These are phyloP conservation scores for Emydocephalus ijimae DNA, from an alignment of 2,113 vertebrate species.

Conservation along the genomic window DNA sequence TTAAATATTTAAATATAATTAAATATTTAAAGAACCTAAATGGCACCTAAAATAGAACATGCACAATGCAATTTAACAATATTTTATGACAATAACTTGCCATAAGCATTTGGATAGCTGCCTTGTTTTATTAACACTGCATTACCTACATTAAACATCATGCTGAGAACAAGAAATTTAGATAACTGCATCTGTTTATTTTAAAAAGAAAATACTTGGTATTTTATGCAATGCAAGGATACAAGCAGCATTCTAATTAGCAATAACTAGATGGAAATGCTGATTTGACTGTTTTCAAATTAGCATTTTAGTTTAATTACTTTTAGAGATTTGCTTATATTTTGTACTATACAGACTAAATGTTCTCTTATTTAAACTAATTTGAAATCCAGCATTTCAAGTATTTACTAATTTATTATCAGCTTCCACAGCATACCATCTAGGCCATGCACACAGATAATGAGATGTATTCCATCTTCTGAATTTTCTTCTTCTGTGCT, in stretches of 20 bases:
- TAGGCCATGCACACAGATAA: slow-evolving; percentile 95
- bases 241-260: background rate
- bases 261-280: background rate
- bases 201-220: background rate
- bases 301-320: background rate
- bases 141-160: background rate
- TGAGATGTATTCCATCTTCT: slow-evolving; percentile 92
- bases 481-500: slow-evolving; percentile 86
- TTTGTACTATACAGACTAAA: background rate
- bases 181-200: background rate
- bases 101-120: background rate
- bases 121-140: background rate
- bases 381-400: background rate
- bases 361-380: slow-evolving; percentile 21
- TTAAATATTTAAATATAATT: background rate
- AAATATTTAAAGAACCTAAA: background rate
- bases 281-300: background rate
- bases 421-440: slow-evolving; percentile 78
- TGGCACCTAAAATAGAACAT: background rate
- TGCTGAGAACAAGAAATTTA: background rate
- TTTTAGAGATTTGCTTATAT: background rate
- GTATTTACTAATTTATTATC: background rate
- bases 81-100: background rate
- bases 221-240: background rate
- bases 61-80: background rate